Base-by-base conservation (phyloP, 2,888 invertebrate genomes). In the Epiperipatus broadwayi region DNA sequence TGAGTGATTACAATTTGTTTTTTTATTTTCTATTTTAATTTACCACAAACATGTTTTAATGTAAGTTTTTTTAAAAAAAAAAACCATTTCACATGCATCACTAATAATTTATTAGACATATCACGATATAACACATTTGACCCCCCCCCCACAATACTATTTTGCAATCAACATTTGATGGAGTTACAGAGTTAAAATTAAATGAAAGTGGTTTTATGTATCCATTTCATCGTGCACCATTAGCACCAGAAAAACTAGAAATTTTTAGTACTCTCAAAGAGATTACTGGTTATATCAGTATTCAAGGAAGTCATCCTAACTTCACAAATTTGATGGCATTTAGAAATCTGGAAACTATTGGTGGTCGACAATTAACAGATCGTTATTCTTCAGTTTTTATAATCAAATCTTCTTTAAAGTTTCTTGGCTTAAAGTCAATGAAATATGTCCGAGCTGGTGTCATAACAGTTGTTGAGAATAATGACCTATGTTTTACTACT, bases 321-420 rank as follows among this genome's bases (percentile, higher is more conserved):
- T 87, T 93, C 54, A 79, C 72, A 45, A 81, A 80, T 55, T 66
- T 93, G 10, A 78, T 83, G 1, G 91, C 83, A 59, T 84, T 93
- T 56, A 57, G 84, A 30, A 93, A 91, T 55, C 64, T 97, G 49
- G 83, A 91, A 63, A 71, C 78, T 5, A 93, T 97, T 48, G 84
- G 87, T 41, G 95, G 95, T 3, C 71, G 93, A 20, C 73, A 75
- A 47, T 66, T 83, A 19, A 78, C 79, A 44, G 84, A 85, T 55
- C 41, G 76, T 47, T 84, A 83, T 50, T 75, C 84, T 0, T 79
- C 85, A 0, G 62, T 89, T 21, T 85, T 83, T 53, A 83, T 89
- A 44, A 81, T 87, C 0, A 85, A 84, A 57, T 81, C 85, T 0
- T 79, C 84, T 0, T 61, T 91, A 34, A 70, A 71, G 48, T 83